Evolutionary conservation across 1,140 invertebrate genomes (phyloP), one percentile per base, ranked within the genome.

Genomic region (Musca domestica): DNA sequence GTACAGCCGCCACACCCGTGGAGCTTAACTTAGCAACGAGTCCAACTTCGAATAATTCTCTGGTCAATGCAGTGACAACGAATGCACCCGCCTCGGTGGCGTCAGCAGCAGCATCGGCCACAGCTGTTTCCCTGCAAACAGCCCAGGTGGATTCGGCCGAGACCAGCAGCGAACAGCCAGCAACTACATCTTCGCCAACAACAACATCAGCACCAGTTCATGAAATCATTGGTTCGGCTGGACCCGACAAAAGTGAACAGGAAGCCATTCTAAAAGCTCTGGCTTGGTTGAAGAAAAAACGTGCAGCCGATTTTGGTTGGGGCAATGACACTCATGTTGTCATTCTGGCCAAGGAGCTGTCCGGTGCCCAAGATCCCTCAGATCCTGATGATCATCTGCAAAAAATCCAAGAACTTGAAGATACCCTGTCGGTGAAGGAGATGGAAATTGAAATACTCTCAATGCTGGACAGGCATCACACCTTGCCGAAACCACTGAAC

Each of bases 361-460:
- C 80, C 2, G 77, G 78, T 12, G 80, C 74, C 1, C 66, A 80
- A 15, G 80, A 73, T 86, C 78, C 82, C 85, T 81, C 79, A 84
- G 81, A 83, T 76, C 56, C 78, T 76, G 46, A 82, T 56, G 80
- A 69, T 0, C 80, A 81, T 46, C 68, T 81, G 63, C 74, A 74
- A 71, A 67, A 78, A 15, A 81, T 81, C 19, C 80, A 77, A 69
- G 80, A 81, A 20, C 76, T 92, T 19, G 91, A 94, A 75, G 87
- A 92, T 76, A 89, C 92, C 73, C 85, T 94, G 1, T 91, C 89
- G 5, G 87, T 87, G 5, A 94, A 94, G 73, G 91, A 93, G 75
- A 88, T 94, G 87, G 92, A 94, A 77, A 86, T 94, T 30, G 91
- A 94, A 73, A 89, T 93, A 51, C 85, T 93, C 1, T 84, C 92